phyloP scores from a whole-genome alignment of 2,113 vertebrate species.

The Ardeotis arabs region DNA sequence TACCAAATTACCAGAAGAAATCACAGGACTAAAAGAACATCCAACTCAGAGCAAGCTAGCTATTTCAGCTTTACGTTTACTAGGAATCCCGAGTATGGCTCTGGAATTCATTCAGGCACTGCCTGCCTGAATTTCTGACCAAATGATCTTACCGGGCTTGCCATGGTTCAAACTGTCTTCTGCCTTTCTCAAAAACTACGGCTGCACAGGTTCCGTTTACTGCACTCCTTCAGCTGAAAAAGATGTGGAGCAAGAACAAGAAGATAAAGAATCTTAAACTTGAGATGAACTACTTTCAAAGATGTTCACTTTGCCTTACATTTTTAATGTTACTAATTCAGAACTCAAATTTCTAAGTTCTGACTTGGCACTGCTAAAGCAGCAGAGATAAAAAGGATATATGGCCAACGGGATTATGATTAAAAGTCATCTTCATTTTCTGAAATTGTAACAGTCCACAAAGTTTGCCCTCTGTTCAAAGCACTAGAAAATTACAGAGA shows the following conservation, averaged over 20 bases:
- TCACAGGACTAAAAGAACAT: not conserved
- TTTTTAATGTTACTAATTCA: not conserved
- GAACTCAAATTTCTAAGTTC: not conserved
- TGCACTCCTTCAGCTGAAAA: constrained; percentile 13
- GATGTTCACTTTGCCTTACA: not conserved
- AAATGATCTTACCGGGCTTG: constrained; percentile 69
- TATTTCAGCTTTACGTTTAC: constrained; percentile 53
- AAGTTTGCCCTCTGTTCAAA: not conserved
- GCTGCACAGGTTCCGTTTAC: not conserved
- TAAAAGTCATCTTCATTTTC: not conserved
- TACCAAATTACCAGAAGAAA: not conserved
- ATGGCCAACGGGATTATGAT: not conserved
- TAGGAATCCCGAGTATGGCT: constrained; percentile 27
- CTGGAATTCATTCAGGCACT: constrained; percentile 24
- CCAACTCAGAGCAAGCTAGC: constrained; percentile 53
- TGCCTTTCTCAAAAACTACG: rapidly evolving
- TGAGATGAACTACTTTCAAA: not conserved
- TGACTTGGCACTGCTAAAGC: not conserved
- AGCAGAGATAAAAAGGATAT: not conserved
- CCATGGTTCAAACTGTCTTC: constrained; percentile 53
- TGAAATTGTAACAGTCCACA: not conserved
- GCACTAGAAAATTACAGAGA: not conserved
- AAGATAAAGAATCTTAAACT: not conserved
- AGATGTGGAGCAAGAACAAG: not conserved
- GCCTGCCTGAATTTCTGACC: constrained; percentile 34